phyloP scores from a whole-genome alignment of 2,113 vertebrate genomes.

The Erythrocercus mccallii region DNA sequence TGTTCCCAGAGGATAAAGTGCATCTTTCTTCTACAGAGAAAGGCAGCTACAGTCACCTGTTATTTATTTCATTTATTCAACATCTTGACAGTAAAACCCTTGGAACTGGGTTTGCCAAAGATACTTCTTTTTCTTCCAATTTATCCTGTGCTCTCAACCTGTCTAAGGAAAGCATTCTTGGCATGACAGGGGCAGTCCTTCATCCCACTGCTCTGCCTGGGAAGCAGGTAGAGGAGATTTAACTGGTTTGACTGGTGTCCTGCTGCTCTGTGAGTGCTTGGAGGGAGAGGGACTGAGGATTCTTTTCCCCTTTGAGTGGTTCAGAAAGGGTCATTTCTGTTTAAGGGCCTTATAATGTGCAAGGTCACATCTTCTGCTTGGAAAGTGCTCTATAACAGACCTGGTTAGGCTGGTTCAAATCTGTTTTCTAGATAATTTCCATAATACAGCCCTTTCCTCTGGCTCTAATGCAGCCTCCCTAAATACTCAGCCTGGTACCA shows the following conservation, averaged over 20 bases:
- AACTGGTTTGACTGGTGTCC: background rate
- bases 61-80: background rate
- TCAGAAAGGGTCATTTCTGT: background rate
- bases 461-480: background rate
- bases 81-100: background rate
- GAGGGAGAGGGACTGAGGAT: background rate
- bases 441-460: background rate
- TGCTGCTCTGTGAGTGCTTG: background rate
- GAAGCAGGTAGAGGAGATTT: background rate
- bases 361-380: background rate
- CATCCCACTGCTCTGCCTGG: background rate
- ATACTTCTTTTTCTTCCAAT: background rate
- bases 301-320: background rate
- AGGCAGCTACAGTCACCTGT: background rate
- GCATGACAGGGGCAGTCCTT: background rate
- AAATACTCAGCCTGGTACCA: background rate
- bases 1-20: background rate
- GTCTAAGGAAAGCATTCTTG: conserved; percentile 8
- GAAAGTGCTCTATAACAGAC: background rate
- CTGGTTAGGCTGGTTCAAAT: background rate
- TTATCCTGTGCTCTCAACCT: background rate
- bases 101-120: conserved; percentile 15
- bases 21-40: background rate
- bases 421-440: background rate
- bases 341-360: background rate